These are phyloP conservation scores for Urocynchramus pylzowi DNA, from an alignment of 2,113 vertebrate genomes.

Conservation along the genomic window DNA sequence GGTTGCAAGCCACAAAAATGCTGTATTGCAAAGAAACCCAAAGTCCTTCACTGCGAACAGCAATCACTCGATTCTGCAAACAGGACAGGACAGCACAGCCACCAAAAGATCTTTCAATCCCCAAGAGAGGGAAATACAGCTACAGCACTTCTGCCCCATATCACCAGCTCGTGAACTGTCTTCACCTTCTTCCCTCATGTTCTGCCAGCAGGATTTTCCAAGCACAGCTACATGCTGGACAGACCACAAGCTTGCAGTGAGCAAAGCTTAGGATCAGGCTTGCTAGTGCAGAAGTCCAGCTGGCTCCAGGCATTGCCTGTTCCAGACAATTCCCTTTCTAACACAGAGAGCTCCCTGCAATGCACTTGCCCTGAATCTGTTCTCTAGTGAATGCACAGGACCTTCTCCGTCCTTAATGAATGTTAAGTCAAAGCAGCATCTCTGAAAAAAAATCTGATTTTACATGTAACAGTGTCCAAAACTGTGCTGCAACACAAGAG, in stretches of 20 bases:
- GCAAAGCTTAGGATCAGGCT: neutral
- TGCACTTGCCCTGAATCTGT: neutral
- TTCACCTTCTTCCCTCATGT: neutral
- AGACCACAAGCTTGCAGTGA: neutral
- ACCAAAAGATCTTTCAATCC: neutral
- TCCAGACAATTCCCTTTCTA: neutral
- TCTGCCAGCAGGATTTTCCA: neutral
- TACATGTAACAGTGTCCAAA: neutral
- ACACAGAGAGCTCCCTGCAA: neutral
- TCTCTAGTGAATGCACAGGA: neutral
- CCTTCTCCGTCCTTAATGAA: neutral
- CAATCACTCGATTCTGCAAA: neutral
- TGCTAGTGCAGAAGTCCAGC: neutral
- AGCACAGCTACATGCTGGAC: neutral
- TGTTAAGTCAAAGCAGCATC: neutral
- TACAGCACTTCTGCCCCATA: rapidly evolving
- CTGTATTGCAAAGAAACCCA: neutral
- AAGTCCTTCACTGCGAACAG: neutral
- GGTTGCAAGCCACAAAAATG: neutral
- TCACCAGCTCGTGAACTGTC: neutral
- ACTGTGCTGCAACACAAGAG: neutral
- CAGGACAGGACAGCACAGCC: neutral
- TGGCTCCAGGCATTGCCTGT: neutral
- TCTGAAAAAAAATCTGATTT: neutral
- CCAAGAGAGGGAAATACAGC: neutral